Percentiles rank a stretch among this genome's conserved stretches.
Evolutionary conservation across 2,797 vertebrate species (phyloP).

Genomic region (Ctenochaetus hawaiiensis): DNA sequence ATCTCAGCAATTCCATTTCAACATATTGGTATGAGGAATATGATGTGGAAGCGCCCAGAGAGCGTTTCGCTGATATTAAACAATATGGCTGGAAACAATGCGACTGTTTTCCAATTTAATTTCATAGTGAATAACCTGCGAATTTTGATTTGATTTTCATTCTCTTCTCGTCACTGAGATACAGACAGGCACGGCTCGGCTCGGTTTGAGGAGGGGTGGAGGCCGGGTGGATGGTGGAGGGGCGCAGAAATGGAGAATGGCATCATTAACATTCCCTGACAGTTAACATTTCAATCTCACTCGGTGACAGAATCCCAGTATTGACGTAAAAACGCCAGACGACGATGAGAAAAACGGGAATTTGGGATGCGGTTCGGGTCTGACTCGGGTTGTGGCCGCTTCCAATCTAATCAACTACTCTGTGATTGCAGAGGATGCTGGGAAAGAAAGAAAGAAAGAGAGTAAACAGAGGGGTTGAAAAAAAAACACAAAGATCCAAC

Average conservation of each 20-base stretch:
- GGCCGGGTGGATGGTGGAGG: neutral
- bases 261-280: slow-evolving; percentile 84
- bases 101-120: slow-evolving; percentile 84
- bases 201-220: neutral
- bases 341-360: slow-evolving; percentile 62
- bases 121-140: slow-evolving; percentile 85
- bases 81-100: slow-evolving; percentile 80
- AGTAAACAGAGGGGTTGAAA: neutral
- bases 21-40: slow-evolving; percentile 74
- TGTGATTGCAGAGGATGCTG: slow-evolving; percentile 62
- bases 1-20: slow-evolving; percentile 83
- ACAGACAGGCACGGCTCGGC: slow-evolving; percentile 40
- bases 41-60: slow-evolving; percentile 74
- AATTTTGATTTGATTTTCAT: slow-evolving; percentile 78
- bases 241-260: slow-evolving; percentile 74
- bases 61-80: slow-evolving; percentile 82
- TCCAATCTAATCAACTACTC: slow-evolving; percentile 74
- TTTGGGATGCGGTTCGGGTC: slow-evolving; percentile 55
- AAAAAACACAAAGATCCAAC: neutral
- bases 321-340: slow-evolving; percentile 76
- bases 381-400: slow-evolving; percentile 47
- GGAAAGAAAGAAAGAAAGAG: slow-evolving; percentile 9
- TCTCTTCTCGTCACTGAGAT: slow-evolving; percentile 52
- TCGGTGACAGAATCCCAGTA: slow-evolving; percentile 69
- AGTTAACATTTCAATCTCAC: slow-evolving; percentile 84